These are phyloP conservation scores for Crypturellus tataupa DNA, from an alignment of 2,797 vertebrate genomes.

Conservation along the genomic window DNA sequence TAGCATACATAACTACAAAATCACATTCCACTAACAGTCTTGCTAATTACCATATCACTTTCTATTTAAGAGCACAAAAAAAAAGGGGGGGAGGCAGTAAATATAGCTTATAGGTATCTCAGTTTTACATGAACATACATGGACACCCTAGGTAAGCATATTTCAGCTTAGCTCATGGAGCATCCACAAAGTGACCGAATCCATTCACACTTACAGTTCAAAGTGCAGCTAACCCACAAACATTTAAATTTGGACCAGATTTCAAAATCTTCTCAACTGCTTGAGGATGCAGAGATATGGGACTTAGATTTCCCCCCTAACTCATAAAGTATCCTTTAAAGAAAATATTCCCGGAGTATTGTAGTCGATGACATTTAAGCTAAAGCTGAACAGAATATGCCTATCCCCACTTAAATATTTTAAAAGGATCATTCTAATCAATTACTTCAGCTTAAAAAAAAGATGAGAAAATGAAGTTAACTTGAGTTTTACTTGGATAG, in stretches of 20 bases:
- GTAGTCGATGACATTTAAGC: not conserved
- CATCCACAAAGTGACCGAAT: not conserved
- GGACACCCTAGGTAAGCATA: accelerated
- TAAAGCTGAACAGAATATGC: not conserved
- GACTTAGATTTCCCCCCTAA: not conserved
- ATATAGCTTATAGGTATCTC: not conserved
- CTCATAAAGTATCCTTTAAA: not conserved
- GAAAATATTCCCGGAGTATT: not conserved
- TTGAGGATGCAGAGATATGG: not conserved
- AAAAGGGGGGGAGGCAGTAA: not conserved
- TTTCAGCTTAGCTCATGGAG: not conserved
- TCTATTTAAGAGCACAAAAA: not conserved
- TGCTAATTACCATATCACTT: not conserved
- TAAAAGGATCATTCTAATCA: not conserved
- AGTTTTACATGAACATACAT: not conserved
- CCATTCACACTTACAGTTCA: not conserved
- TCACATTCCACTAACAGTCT: not conserved
- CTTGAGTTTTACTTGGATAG: not conserved
- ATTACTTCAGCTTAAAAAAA: not conserved
- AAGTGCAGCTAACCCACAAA: not conserved
- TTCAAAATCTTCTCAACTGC: not conserved
- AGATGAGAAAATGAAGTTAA: not conserved
- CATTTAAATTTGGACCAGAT: not conserved
- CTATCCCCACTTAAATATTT: not conserved
- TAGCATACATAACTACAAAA: not conserved